phyloP scores from a whole-genome alignment of 2,797 vertebrate genomes.

The Lagodon rhomboides region DNA sequence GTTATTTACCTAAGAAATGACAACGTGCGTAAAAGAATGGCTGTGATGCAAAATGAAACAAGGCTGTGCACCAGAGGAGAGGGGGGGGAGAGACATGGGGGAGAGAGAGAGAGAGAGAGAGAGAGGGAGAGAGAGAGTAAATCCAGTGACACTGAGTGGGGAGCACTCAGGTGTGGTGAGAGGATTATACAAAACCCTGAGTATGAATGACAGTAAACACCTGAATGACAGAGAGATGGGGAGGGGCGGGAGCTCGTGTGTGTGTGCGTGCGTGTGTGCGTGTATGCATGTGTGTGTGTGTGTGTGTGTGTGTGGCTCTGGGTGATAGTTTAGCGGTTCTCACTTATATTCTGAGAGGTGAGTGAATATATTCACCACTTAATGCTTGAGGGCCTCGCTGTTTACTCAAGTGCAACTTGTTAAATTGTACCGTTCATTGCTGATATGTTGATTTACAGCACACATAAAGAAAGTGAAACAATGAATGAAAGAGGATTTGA shows the following conservation, averaged over 20 bases:
- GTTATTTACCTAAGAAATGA: slow-evolving; percentile 85
- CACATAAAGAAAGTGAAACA: slow-evolving; percentile 35
- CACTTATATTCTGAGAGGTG: slow-evolving; percentile 66
- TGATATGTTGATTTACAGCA: slow-evolving; percentile 41
- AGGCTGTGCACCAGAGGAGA: slow-evolving; percentile 60
- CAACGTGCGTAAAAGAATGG: slow-evolving; percentile 81
- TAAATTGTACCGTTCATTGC: slow-evolving; percentile 43
- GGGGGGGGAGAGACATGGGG: slow-evolving; percentile 31
- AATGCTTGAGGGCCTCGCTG: slow-evolving; percentile 52
- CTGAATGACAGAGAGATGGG: slow-evolving; percentile 85
- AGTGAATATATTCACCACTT: slow-evolving; percentile 69
- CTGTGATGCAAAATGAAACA: slow-evolving; percentile 77
- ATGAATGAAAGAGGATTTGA: slow-evolving; percentile 44
- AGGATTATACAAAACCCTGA: slow-evolving; percentile 86
- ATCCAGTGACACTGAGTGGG: slow-evolving; percentile 84
- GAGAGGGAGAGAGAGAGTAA: slow-evolving; percentile 56
- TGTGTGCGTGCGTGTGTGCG: slow-evolving; percentile 45
- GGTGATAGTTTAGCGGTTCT: slow-evolving; percentile 75
- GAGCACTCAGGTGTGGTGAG: slow-evolving; percentile 86
- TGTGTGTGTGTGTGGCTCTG: slow-evolving; percentile 41
- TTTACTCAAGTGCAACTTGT: slow-evolving; percentile 61
- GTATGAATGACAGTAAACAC: slow-evolving; percentile 88
- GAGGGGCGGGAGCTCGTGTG: slow-evolving; percentile 52
- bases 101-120: slow-evolving; percentile 4
- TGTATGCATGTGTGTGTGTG: slow-evolving; percentile 57